Percentiles rank a stretch among this genome's conserved stretches.
phyloP scores from a whole-genome alignment of 2,888 invertebrate species.

The Sericinus montela region DNA sequence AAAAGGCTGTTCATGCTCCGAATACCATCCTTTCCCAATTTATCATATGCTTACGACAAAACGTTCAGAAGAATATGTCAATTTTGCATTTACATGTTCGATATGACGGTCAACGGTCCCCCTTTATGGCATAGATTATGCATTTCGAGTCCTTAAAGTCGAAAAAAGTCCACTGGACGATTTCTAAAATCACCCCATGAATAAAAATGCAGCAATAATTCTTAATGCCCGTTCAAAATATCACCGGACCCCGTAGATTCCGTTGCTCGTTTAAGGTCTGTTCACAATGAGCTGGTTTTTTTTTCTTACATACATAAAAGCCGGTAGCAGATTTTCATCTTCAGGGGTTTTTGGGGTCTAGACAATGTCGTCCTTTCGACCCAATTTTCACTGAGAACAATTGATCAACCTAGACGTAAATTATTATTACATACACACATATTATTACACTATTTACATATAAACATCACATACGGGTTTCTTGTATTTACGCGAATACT shows the following conservation, averaged over 20 bases:
- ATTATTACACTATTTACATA: no score
- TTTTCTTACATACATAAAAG: no score
- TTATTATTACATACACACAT: no score
- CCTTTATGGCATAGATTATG: constrained; percentile 29
- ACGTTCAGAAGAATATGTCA: constrained; percentile 23
- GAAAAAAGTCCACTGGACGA: constrained; percentile 32
- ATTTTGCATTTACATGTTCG: constrained; percentile 26
- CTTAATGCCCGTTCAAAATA: constrained; percentile 64
- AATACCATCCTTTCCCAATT: constrained; percentile 1
- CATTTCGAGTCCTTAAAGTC: constrained; percentile 29
- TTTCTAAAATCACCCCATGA: constrained; percentile 70
- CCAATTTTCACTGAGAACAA: no score
- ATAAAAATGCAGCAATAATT: constrained; percentile 72
- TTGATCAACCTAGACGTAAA: no score
- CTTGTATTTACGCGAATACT: no score
- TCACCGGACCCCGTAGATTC: constrained; percentile 54
- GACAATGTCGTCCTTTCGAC: no score
- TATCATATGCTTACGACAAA: not conserved
- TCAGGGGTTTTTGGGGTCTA: no score
- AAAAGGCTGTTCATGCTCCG: not conserved
- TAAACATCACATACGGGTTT: no score
- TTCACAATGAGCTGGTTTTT: constrained; percentile 3
- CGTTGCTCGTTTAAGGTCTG: constrained; percentile 28
- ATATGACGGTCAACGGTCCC: constrained; percentile 29
- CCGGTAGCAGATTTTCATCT: no score